phyloP scores from a whole-genome alignment of 1,140 invertebrate genomes.

The Penaeus indicus region DNA sequence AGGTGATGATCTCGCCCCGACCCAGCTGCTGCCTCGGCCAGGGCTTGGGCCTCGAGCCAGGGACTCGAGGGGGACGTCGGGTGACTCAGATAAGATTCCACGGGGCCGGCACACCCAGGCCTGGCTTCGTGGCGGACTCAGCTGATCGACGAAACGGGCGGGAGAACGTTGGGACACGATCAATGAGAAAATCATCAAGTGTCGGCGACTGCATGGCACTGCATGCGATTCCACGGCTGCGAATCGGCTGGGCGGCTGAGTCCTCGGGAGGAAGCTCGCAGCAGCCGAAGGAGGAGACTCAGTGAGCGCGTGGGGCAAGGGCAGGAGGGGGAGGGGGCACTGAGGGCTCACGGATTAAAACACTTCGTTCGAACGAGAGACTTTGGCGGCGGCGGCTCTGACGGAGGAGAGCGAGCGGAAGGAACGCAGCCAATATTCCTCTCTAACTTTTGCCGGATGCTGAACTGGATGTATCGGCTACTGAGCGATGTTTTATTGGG shows the following conservation, averaged over 20 bases:
- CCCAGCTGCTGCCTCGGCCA: neutral
- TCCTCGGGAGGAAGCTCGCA: neutral
- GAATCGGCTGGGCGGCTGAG: neutral
- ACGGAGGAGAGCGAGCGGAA: neutral
- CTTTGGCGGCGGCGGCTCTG: neutral
- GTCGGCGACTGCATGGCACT: constrained; percentile 11
- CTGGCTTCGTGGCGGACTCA: constrained; percentile 23
- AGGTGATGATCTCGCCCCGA: too few relatives aligned
- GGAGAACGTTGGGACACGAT: constrained; percentile 46
- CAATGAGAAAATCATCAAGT: constrained; percentile 49
- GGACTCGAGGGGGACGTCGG: neutral
- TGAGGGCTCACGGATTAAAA: too few relatives aligned
- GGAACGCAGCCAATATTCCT: neutral
- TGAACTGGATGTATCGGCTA: too few relatives aligned
- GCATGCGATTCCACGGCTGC: constrained; percentile 3
- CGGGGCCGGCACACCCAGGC: constrained; percentile 42
- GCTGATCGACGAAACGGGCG: constrained; percentile 39
- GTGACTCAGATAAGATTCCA: neutral
- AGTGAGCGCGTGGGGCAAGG: constrained; percentile 2
- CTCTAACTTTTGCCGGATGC: too few relatives aligned
- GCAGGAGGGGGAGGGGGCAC: neutral
- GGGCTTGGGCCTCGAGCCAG: neutral
- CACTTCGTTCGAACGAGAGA: constrained; percentile 8
- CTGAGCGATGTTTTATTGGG: too few relatives aligned
- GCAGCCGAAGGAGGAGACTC: constrained; percentile 2